Conservation (phyloP, 2,113 vertebrate genomes). For the Varanus salvator region DNA sequence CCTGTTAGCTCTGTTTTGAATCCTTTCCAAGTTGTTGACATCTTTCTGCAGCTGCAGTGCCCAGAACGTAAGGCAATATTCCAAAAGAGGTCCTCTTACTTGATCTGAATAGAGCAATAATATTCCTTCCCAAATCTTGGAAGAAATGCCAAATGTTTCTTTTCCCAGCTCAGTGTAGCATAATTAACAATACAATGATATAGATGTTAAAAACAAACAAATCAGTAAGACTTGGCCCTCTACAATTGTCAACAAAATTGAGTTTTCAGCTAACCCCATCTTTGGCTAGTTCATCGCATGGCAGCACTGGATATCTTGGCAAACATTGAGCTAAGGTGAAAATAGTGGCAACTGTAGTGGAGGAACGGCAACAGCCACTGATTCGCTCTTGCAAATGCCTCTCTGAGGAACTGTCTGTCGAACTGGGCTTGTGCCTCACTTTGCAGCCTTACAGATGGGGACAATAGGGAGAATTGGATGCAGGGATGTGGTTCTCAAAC, state of each 20-base stretch:
- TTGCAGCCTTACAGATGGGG: not conserved
- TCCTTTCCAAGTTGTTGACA: not conserved
- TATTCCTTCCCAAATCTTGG: not conserved
- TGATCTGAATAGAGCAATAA: not conserved
- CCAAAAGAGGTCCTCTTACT: constrained; percentile 4
- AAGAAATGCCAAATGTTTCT: not conserved
- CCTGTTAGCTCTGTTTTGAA: constrained; percentile 2
- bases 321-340: not conserved
- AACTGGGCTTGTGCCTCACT: not conserved
- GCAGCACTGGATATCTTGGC: not conserved
- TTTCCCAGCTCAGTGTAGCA: not conserved
- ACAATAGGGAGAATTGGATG: not conserved
- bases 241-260: constrained; percentile 23
- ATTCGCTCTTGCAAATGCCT: not conserved
- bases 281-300: not conserved
- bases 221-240: not conserved
- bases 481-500: not conserved
- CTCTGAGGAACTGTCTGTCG: too few relatives aligned
- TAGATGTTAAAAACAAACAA: not conserved
- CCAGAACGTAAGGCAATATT: not conserved
- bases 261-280: not conserved
- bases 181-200: constrained; percentile 15
- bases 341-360: not conserved
- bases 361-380: not conserved
- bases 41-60: not conserved